Percentiles rank a stretch among this genome's conserved stretches.
These are phyloP conservation scores for Drosophila ironensis DNA, from an alignment of 1,140 invertebrate species.

Conservation along the genomic window DNA sequence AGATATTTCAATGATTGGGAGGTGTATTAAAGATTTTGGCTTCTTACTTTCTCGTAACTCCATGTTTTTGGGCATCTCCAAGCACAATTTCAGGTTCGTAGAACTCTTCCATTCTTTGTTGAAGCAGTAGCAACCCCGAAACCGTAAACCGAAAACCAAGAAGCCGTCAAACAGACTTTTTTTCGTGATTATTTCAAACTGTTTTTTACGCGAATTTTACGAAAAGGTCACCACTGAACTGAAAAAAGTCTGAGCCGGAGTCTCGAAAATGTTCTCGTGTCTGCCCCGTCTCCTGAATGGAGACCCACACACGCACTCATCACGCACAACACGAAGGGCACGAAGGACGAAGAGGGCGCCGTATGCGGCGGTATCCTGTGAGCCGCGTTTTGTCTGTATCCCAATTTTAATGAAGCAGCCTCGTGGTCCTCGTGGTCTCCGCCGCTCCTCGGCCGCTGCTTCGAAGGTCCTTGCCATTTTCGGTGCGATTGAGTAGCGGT, in stretches of 20 bases:
- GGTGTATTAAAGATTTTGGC: background rate
- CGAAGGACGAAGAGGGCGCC: constrained; percentile 2
- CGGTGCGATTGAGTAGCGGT: constrained; percentile 18
- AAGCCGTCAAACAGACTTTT: constrained; percentile 18
- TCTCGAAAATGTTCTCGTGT: background rate
- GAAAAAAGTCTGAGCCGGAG: constrained; percentile 28
- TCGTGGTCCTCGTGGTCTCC: constrained; percentile 28
- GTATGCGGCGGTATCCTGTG: constrained; percentile 53
- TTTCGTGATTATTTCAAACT: background rate
- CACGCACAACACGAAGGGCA: background rate
- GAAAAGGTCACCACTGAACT: constrained; percentile 58
- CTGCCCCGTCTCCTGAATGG: constrained; percentile 24
- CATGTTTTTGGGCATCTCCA: background rate
- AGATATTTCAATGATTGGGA: background rate
- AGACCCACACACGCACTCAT: constrained; percentile 22
- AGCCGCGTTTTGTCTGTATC: constrained; percentile 51
- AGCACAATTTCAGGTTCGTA: constrained; percentile 1
- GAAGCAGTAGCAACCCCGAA: constrained; percentile 37
- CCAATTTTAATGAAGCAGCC: constrained; percentile 38
- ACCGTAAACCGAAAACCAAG: constrained; percentile 21
- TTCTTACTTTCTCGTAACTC: constrained; percentile 7
- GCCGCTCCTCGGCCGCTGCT: background rate
- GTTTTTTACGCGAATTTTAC: constrained; percentile 2
- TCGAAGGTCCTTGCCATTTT: background rate
- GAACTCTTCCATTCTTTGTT: background rate